Conservation (phyloP, 2,113 vertebrate species). For the Verasper variegatus region DNA sequence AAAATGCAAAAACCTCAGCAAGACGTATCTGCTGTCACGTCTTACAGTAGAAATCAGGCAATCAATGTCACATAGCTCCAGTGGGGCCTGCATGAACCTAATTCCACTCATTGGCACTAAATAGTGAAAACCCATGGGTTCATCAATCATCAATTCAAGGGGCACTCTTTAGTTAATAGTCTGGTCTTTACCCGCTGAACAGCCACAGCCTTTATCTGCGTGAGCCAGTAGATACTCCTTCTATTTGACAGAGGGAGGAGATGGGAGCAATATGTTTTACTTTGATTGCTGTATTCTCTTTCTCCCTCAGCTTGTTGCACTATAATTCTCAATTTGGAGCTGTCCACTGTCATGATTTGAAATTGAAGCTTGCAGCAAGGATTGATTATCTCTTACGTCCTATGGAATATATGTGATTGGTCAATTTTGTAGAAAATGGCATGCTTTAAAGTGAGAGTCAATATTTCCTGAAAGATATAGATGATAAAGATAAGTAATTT, state of each 20-base stretch:
- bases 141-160: constrained; percentile 80
- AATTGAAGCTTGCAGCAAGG: constrained; percentile 54
- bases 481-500: constrained; percentile 53
- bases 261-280: constrained; percentile 41
- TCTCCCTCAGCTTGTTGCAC: constrained; percentile 38
- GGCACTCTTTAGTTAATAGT: constrained; percentile 75
- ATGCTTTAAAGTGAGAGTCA: constrained; percentile 51
- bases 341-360: constrained; percentile 49
- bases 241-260: constrained; percentile 23
- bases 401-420: constrained; percentile 47
- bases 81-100: constrained; percentile 55
- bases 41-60: constrained; percentile 77
- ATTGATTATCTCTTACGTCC: constrained; percentile 56
- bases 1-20: constrained; percentile 77
- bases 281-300: constrained; percentile 59
- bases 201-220: constrained; percentile 64
- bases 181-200: constrained; percentile 65
- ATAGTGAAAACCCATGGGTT: constrained; percentile 67
- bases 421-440: constrained; percentile 45
- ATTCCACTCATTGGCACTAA: constrained; percentile 73
- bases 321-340: constrained; percentile 53
- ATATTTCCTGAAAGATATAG: constrained; percentile 55
- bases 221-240: constrained; percentile 16
- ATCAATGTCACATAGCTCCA: constrained; percentile 70
- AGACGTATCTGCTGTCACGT: constrained; percentile 78